Evolutionary conservation across 2,113 vertebrate species (phyloP).

Genomic region (Erythrocercus mccallii): DNA sequence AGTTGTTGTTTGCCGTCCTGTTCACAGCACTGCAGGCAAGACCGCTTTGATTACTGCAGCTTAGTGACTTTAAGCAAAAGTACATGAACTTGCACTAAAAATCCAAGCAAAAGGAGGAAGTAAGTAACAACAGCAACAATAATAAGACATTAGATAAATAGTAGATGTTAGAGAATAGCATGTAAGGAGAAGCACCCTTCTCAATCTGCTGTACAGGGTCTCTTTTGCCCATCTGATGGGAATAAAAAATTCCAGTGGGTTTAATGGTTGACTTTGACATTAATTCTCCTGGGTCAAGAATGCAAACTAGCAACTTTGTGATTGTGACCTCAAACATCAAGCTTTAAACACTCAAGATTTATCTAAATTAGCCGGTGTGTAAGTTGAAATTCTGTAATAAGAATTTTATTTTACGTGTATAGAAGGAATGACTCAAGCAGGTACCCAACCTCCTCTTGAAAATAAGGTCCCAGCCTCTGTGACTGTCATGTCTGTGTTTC

Average conservation of each 20-base stretch:
- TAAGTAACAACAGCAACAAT: not conserved
- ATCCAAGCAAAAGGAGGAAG: not conserved
- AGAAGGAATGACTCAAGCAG: not conserved
- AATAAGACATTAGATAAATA: not conserved
- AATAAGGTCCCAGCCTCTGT: not conserved
- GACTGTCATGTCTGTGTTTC: not conserved
- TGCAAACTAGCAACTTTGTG: not conserved
- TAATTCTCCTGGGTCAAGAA: not conserved
- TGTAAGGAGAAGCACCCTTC: not conserved
- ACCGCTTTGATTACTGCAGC: not conserved
- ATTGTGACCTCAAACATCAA: not conserved
- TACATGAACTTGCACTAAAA: not conserved
- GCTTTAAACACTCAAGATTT: not conserved
- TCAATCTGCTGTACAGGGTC: not conserved
- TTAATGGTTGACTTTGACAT: not conserved
- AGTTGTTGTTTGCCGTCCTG: not conserved
- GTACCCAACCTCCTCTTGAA: not conserved
- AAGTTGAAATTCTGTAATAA: not conserved
- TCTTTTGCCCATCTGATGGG: not conserved
- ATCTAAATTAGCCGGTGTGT: not conserved
- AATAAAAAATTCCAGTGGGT: not conserved
- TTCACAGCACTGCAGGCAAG: not conserved
- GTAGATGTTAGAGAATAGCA: not conserved
- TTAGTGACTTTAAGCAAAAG: not conserved
- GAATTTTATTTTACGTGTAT: not conserved